Evolutionary conservation across 2,113 vertebrate genomes (phyloP), one percentile per base, ranked within the genome.

Genomic region (Ranitomeya variabilis): DNA sequence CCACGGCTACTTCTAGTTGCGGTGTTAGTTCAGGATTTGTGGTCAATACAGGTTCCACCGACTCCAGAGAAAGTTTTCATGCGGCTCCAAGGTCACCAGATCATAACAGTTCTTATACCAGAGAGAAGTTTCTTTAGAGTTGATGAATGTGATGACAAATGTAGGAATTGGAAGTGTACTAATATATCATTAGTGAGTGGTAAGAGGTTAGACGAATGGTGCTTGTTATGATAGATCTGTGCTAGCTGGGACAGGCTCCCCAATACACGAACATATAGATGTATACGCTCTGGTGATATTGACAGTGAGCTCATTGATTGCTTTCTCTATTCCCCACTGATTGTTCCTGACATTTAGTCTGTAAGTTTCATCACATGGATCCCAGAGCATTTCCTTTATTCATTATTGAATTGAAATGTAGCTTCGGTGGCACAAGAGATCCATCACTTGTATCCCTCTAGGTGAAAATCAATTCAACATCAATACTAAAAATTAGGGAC

Each of bases 311-410:
- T 80, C 12, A 16, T 60, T 19, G 55, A 60, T 59, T 45, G 45
- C 23, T 84, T 71, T 52, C 82, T 84, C 12, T 71, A 14, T 1
- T 69, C 45, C 82, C 21, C 37, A 5, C 8, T 54, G 62, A 80
- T 80, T 59, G 52, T 54, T 80, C n/a, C 23, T 80, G 55, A 59
- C 78, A 16, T 6, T 3, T 26, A n/a, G 19, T 80, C 54, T 37
- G 81, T 67, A 67, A 19, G 21, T 69, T 21, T 83, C 23, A 67
- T 13, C 13, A 45, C 23, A 83, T 83, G 16, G 51, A 92, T 80
- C 11, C 78, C n/a, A 16, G 16, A 94, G 74, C 91, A 93, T 90
- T 95, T 94, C 92, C 91, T 88, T 51, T 91, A 92, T 37, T 6
- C 80, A 54, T 60, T 73, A 1, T 23, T 52, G 23, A 71, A 71